Conservation (phyloP, 2,797 vertebrate genomes). For the Schizopygopsis pylzovi region DNA sequence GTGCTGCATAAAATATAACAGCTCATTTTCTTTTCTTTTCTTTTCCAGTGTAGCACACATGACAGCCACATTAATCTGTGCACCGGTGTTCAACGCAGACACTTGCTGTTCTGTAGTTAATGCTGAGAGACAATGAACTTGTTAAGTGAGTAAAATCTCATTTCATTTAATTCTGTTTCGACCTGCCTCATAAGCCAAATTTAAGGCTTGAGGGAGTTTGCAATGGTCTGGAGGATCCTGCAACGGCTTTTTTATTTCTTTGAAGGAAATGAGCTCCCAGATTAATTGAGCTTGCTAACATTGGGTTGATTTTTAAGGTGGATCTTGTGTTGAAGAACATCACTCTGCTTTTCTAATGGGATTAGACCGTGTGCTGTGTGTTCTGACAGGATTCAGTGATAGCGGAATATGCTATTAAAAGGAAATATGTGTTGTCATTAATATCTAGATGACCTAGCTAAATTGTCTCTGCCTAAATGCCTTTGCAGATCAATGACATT, state of each 20-base stretch:
- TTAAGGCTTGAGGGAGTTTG: constrained; percentile 42
- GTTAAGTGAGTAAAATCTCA: constrained; percentile 39
- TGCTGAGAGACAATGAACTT: constrained; percentile 37
- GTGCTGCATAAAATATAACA: constrained; percentile 10
- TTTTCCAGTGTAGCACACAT: neutral
- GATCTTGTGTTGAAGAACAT: constrained; percentile 3
- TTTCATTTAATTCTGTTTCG: constrained; percentile 29
- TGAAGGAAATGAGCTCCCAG: constrained; percentile 32
- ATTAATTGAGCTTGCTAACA: constrained; percentile 49
- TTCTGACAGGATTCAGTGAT: constrained; percentile 1
- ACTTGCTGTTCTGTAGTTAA: constrained; percentile 30
- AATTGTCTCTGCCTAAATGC: constrained; percentile 57
- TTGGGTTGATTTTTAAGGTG: constrained; percentile 33
- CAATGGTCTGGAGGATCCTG: constrained; percentile 23
- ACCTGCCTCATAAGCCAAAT: constrained; percentile 36
- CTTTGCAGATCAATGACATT: constrained; percentile 60
- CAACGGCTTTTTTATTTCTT: constrained; percentile 22
- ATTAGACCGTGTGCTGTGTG: constrained; percentile 17
- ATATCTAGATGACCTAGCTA: constrained; percentile 59
- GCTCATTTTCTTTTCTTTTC: too few relatives aligned
- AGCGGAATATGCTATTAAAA: constrained; percentile 44
- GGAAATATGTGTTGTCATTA: constrained; percentile 54
- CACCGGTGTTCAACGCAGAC: neutral
- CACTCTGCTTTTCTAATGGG: constrained; percentile 38
- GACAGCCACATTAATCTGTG: neutral